Conservation (phyloP, 2,797 vertebrate genomes). For the Gadopsis bispinosus region DNA sequence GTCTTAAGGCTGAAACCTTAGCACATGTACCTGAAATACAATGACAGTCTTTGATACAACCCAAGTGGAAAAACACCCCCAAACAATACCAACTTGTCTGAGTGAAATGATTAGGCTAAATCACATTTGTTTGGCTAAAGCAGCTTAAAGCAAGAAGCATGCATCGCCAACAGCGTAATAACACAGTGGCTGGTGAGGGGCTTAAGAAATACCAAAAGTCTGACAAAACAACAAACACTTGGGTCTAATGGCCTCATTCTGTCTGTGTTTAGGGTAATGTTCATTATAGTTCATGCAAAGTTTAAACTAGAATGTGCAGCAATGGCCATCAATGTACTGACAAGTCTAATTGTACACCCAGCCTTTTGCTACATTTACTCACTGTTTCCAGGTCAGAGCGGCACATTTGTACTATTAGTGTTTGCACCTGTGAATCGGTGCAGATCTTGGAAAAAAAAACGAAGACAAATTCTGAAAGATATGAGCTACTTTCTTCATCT, state of each 20-base stretch:
- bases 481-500: conserved; percentile 1
- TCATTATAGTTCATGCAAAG: conserved; percentile 25
- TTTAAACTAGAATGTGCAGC: conserved; percentile 14
- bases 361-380: background rate
- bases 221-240: conserved; percentile 76
- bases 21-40: conserved; percentile 23
- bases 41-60: conserved; percentile 45
- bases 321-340: background rate
- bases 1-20: conserved; percentile 22
- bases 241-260: conserved; percentile 62
- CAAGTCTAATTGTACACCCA: background rate
- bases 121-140: conserved; percentile 85
- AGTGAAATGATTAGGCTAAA: conserved; percentile 84
- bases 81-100: conserved; percentile 86
- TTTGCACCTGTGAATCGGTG: conserved; percentile 5
- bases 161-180: conserved; percentile 73
- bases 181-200: conserved; percentile 71
- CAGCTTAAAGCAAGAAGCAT: conserved; percentile 81
- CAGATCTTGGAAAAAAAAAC: background rate
- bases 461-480: background rate
- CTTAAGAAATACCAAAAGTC: conserved; percentile 81
- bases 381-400: conserved; percentile 2
- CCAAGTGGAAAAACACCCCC: conserved; percentile 70
- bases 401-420: background rate
- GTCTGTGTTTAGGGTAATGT: conserved; percentile 34